These are phyloP conservation scores for Rhagoletis zephyria DNA, from an alignment of 1,140 invertebrate species.

Conservation along the genomic window DNA sequence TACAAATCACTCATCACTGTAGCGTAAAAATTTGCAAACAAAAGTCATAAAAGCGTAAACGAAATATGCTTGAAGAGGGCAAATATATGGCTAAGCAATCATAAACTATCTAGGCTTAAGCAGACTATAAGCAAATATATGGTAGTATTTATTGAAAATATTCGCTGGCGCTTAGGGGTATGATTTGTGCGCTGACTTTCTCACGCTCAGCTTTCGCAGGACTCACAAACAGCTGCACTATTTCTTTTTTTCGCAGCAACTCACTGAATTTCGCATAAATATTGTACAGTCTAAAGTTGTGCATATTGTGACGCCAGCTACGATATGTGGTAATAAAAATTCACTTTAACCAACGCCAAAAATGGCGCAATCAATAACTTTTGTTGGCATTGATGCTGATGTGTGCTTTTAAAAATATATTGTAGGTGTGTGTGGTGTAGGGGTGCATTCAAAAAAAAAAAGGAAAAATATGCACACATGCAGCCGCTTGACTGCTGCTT, in stretches of 20 bases:
- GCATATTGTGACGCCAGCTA: too few relatives aligned
- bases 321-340: neutral
- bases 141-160: too few relatives aligned
- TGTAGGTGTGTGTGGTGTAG: neutral
- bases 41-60: conserved; percentile 1
- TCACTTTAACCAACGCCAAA: conserved; percentile 7
- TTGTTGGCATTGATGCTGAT: neutral
- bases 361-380: conserved; percentile 40
- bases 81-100: too few relatives aligned
- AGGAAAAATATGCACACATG: neutral
- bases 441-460: neutral
- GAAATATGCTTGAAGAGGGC: neutral
- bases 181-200: too few relatives aligned
- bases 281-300: too few relatives aligned
- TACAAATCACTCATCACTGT: neutral
- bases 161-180: too few relatives aligned
- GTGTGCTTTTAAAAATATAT: neutral
- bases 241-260: too few relatives aligned
- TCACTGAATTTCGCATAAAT: too few relatives aligned
- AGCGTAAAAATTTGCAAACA: neutral
- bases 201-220: too few relatives aligned
- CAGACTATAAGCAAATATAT: too few relatives aligned
- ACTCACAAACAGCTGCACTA: too few relatives aligned
- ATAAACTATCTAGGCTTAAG: too few relatives aligned
- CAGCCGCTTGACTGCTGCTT: neutral